These are phyloP conservation scores for Elysia crispata DNA, from an alignment of 2,888 invertebrate species.

Conservation along the genomic window DNA sequence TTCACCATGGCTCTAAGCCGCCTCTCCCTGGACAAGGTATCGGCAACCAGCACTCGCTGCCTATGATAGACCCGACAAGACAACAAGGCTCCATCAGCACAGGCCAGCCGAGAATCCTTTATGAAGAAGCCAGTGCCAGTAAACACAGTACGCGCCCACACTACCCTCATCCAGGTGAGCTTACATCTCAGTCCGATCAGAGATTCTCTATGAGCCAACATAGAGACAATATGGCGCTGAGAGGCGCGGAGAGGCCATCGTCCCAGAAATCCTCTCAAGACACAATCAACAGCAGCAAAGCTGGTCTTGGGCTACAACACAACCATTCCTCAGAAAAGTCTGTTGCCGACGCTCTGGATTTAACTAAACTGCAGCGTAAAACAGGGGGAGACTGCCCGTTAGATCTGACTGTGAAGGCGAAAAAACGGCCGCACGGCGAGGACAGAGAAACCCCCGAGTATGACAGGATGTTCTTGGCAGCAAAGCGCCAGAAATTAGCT, in stretches of 20 bases:
- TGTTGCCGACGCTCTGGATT: constrained; percentile 37
- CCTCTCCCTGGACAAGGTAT: not conserved
- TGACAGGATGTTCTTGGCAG: constrained; percentile 33
- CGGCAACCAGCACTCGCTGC: constrained; percentile 10
- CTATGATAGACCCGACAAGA: not conserved
- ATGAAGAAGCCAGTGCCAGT: constrained; percentile 11
- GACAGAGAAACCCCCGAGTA: constrained; percentile 31
- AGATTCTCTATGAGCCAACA: not conserved
- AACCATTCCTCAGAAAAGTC: constrained; percentile 32
- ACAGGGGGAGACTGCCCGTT: constrained; percentile 46
- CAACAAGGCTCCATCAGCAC: constrained; percentile 45
- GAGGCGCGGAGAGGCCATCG: not conserved
- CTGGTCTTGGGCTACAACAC: not conserved
- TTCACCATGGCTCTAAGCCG: not conserved
- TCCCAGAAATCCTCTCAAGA: too few species aligned
- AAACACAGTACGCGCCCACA: constrained; percentile 22
- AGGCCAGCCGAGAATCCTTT: constrained; percentile 44
- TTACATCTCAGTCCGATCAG: constrained; percentile 14
- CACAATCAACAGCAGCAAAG: too few species aligned
- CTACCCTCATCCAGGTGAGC: not conserved
- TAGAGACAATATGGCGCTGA: too few species aligned
- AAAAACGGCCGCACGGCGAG: constrained; percentile 42
- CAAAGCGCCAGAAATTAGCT: constrained; percentile 38
- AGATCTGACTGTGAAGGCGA: constrained; percentile 48
- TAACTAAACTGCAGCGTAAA: constrained; percentile 42